Conservation (phyloP, 1,140 invertebrate species). For the Pseudomyrmex concolor region DNA sequence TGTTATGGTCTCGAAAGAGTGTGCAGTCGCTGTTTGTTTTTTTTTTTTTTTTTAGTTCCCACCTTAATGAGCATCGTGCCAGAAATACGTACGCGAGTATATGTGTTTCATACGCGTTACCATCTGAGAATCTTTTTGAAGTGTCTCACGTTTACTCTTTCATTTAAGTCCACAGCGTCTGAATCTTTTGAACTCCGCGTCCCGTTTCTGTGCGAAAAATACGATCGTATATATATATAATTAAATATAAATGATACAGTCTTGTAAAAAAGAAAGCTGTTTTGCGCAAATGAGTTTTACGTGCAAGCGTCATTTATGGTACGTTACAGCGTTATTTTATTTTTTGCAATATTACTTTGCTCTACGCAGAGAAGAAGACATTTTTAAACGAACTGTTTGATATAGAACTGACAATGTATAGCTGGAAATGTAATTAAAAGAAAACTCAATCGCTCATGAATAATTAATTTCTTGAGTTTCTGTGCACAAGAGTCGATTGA, state of each 20-base stretch:
- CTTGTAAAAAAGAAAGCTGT: slow-evolving; percentile 3
- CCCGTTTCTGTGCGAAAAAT: not conserved
- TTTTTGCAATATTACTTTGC: too few species aligned
- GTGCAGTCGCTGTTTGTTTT: not conserved
- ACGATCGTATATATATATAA: not conserved
- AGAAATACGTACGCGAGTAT: not conserved
- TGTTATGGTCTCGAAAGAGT: slow-evolving; percentile 2
- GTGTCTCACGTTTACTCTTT: slow-evolving; percentile 9
- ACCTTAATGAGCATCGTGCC: slow-evolving; percentile 29
- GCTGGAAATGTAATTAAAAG: not conserved
- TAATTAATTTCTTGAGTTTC: not conserved
- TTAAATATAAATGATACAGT: too few species aligned
- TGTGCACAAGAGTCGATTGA: not conserved
- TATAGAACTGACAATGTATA: not conserved
- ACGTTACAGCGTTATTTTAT: too few species aligned
- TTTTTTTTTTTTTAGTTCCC: slow-evolving; percentile 6
- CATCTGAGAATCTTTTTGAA: slow-evolving; percentile 1
- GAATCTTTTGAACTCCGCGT: not conserved
- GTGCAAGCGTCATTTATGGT: too few species aligned
- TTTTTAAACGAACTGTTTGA: too few species aligned
- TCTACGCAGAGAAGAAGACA: too few species aligned
- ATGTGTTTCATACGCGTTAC: not conserved
- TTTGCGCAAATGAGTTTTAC: not conserved
- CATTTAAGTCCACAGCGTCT: slow-evolving; percentile 14
- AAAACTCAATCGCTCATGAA: not conserved